Conservation (phyloP, 1,140 invertebrate genomes). For the Zophobas morio region DNA sequence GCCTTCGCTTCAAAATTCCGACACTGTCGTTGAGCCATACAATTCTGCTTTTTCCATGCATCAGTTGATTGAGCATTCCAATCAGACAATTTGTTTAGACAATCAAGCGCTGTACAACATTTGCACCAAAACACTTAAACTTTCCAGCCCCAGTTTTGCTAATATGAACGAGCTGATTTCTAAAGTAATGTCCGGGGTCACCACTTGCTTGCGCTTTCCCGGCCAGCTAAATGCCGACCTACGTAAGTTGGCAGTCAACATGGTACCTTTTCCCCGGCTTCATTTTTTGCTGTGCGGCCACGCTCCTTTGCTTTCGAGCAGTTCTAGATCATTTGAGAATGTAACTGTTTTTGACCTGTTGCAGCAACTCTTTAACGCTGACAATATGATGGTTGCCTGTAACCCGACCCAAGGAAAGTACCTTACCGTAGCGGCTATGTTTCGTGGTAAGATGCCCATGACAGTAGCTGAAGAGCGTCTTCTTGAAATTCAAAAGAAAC, state of each 20-base stretch:
- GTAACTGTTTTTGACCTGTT: conserved; percentile 77
- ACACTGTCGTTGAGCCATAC: conserved; percentile 86
- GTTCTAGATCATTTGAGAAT: conserved; percentile 69
- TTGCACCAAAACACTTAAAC: conserved; percentile 79
- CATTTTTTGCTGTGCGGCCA: conserved; percentile 82
- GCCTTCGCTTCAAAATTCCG: conserved; percentile 86
- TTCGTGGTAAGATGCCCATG: conserved; percentile 88
- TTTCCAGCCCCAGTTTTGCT: conserved; percentile 73
- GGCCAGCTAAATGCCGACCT: conserved; percentile 80
- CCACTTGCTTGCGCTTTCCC: conserved; percentile 80
- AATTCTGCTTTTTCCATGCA: no score
- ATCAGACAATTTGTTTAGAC: conserved; percentile 84
- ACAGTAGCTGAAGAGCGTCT: conserved; percentile 91
- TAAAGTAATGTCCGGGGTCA: conserved; percentile 86
- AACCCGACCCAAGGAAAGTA: conserved; percentile 86
- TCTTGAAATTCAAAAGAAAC: conserved; percentile 65
- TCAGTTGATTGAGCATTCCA: conserved; percentile 84
- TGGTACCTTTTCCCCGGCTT: no score
- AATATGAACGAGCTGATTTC: no score
- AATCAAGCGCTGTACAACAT: conserved; percentile 83
- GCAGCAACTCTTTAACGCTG: conserved; percentile 67
- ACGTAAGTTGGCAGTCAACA: conserved; percentile 78
- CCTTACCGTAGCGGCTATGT: conserved; percentile 89
- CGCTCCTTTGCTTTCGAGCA: conserved; percentile 76
- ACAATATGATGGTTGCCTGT: conserved; percentile 69